phyloP scores from a whole-genome alignment of 2,797 vertebrate species.

The Acrocephalus scirpaceus region DNA sequence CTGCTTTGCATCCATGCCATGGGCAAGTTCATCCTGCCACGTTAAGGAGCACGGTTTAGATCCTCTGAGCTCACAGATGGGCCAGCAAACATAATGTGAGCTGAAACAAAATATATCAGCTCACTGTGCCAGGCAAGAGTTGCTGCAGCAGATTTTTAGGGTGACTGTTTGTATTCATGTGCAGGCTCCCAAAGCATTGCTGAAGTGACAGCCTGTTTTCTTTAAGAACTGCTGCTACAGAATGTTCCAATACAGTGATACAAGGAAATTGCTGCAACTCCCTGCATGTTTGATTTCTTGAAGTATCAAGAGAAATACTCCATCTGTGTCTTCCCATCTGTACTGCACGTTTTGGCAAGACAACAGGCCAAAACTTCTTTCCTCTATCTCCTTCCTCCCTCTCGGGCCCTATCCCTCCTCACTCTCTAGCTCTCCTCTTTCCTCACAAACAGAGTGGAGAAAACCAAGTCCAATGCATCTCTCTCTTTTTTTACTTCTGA shows the following conservation, averaged over 20 bases:
- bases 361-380: constrained; percentile 11
- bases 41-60: background rate
- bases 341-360: constrained; percentile 15
- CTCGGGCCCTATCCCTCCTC: background rate
- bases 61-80: background rate
- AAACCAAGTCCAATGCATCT: background rate
- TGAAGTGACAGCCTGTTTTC: constrained; percentile 49
- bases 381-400: background rate
- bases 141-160: constrained; percentile 39
- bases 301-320: constrained; percentile 47
- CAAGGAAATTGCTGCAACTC: constrained; percentile 20
- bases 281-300: constrained; percentile 54
- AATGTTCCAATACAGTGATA: constrained; percentile 2
- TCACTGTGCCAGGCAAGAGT: background rate
- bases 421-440: background rate
- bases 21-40: background rate
- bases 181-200: constrained; percentile 1
- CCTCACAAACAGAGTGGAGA: background rate
- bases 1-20: background rate
- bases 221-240: constrained; percentile 49
- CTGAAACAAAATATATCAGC: constrained; percentile 42
- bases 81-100: background rate
- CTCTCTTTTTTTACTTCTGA: background rate
- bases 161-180: constrained; percentile 43
- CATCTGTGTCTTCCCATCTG: constrained; percentile 46